phyloP scores from a whole-genome alignment of 2,888 invertebrate species.

The Unio delphinus region DNA sequence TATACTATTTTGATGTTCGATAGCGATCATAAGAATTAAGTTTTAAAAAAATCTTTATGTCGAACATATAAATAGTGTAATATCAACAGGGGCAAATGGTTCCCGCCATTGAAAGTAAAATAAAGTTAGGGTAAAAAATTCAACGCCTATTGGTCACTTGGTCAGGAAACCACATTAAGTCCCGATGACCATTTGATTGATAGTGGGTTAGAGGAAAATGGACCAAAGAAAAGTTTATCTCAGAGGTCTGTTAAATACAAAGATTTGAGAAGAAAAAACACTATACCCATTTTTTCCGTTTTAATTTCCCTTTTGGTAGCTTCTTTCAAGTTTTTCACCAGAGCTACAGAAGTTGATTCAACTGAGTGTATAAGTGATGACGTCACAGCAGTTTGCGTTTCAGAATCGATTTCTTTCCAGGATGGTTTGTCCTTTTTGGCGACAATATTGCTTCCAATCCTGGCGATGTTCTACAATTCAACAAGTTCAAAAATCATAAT shows the following conservation, averaged over 20 bases:
- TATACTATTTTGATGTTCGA: no score
- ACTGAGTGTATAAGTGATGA: slow-evolving; percentile 50
- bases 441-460: slow-evolving; percentile 47
- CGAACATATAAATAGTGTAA: no score
- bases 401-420: slow-evolving; percentile 39
- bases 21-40: no score
- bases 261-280: neutral
- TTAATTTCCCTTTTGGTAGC: slow-evolving; percentile 43
- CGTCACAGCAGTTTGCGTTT: slow-evolving; percentile 30
- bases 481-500: neutral
- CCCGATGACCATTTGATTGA: no score
- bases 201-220: no score
- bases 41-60: no score
- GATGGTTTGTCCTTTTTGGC: slow-evolving; percentile 37
- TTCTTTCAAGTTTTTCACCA: slow-evolving; percentile 43
- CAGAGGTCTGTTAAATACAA: neutral
- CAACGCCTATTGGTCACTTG: no score
- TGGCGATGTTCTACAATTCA: slow-evolving; percentile 43
- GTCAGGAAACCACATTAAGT: no score
- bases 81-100: no score
- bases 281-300: slow-evolving; percentile 46
- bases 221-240: no score
- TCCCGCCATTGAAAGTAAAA: no score
- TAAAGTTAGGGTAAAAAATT: no score
- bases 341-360: slow-evolving; percentile 47